phyloP scores from a whole-genome alignment of 2,888 invertebrate genomes.

The Sturmia bella region DNA sequence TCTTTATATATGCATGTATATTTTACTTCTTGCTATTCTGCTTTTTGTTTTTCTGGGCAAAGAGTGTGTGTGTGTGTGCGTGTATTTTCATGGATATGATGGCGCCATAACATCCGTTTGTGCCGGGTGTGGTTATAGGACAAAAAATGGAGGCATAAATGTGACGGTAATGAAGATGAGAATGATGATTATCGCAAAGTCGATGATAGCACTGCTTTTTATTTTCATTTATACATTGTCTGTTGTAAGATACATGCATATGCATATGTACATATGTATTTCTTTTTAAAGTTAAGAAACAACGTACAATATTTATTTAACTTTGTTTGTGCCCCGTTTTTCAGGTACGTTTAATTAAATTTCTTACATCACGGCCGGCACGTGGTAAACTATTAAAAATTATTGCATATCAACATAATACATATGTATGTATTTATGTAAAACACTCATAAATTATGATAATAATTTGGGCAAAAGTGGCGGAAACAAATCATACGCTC shows the following conservation, averaged over 20 bases:
- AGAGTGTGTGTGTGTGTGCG: conserved; percentile 13
- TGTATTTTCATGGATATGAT: conserved; percentile 50
- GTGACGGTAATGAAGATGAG: conserved; percentile 29
- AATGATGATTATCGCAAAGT: conserved; percentile 9
- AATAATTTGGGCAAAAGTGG: conserved; percentile 16
- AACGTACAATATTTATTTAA: background rate
- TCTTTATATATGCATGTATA: conserved; percentile 36
- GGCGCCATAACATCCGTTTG: conserved; percentile 69
- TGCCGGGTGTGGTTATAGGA: conserved; percentile 67
- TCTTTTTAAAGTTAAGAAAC: conserved; percentile 14
- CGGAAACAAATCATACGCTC: conserved; percentile 65
- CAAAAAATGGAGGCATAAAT: conserved; percentile 48
- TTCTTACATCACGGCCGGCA: background rate
- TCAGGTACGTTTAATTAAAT: conserved; percentile 7
- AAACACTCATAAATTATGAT: conserved; percentile 48
- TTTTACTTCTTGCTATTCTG: conserved; percentile 28
- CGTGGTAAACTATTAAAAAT: no score
- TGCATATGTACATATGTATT: background rate
- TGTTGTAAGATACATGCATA: no score
- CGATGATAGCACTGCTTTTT: conserved; percentile 1
- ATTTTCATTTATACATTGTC: background rate
- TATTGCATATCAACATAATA: background rate
- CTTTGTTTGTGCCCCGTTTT: background rate
- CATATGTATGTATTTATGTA: background rate
- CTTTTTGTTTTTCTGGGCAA: conserved; percentile 14